phyloP scores from a whole-genome alignment of 2,888 invertebrate genomes.

The Balanococcus diminutus region DNA sequence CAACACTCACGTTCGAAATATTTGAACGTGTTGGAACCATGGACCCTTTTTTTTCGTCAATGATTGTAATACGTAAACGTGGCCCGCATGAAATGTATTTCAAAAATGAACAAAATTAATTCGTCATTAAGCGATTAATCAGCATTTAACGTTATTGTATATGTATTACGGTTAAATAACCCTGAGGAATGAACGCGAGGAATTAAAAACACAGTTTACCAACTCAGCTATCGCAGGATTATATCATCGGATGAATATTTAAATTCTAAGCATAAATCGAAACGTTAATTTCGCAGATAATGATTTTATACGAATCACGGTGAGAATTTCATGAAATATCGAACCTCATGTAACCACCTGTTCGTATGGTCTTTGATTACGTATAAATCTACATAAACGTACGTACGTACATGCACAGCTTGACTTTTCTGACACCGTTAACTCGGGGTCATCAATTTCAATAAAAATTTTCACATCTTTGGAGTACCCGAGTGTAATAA shows the following conservation, averaged over 20 bases:
- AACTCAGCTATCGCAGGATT: not conserved
- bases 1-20: not conserved
- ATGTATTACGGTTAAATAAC: not conserved
- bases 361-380: not conserved
- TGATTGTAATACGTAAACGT: not conserved
- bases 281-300: not conserved
- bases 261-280: not conserved
- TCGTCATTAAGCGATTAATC: not conserved
- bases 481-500: not conserved
- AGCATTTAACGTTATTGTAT: not conserved
- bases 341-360: not conserved
- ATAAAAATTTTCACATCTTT: not conserved
- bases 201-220: not conserved
- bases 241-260: not conserved
- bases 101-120: not conserved
- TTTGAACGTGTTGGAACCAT: not conserved
- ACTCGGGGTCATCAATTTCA: not conserved
- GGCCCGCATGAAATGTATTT: not conserved
- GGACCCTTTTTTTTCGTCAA: not conserved
- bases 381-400: not conserved
- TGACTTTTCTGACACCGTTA: constrained; percentile 5
- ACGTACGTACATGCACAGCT: not conserved
- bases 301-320: not conserved
- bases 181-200: not conserved
- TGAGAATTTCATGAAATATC: not conserved